phyloP scores from a whole-genome alignment of 2,113 vertebrate species.

The Cyprinodon brontotheroides region DNA sequence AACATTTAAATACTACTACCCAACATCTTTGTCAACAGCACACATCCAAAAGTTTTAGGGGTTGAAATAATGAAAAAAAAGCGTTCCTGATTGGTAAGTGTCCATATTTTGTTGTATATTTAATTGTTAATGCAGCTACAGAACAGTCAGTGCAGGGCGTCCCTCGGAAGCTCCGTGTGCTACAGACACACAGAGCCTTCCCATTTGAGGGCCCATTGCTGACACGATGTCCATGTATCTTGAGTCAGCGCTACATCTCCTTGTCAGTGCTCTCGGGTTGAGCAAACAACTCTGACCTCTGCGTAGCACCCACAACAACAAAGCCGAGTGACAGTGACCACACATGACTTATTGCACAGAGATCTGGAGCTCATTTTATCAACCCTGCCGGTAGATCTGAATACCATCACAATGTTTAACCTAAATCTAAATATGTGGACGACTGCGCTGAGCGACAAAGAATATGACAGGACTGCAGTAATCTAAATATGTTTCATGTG shows the following conservation, averaged over 20 bases:
- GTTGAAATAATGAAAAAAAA: background rate
- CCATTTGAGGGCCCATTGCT: slow-evolving; percentile 45
- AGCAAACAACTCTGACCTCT: slow-evolving; percentile 69
- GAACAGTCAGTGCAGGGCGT: background rate
- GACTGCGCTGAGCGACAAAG: background rate
- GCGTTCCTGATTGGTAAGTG: too few species aligned
- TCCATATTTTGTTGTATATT: background rate
- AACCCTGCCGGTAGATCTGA: background rate
- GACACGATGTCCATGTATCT: slow-evolving; percentile 64
- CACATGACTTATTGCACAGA: slow-evolving; percentile 39
- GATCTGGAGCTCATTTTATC: slow-evolving; percentile 30
- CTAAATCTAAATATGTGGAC: background rate
- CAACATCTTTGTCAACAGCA: too few species aligned
- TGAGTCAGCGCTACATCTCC: slow-evolving; percentile 63
- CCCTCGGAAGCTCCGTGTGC: background rate
- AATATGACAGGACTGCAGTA: background rate
- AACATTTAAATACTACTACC: too few species aligned
- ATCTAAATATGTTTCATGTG: background rate
- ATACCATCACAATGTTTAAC: background rate
- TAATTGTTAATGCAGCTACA: slow-evolving; percentile 1
- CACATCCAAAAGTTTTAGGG: too few species aligned
- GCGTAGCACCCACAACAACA: slow-evolving; percentile 48
- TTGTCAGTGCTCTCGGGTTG: slow-evolving; percentile 53
- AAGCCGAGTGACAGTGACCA: slow-evolving; percentile 52
- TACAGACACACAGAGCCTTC: slow-evolving; percentile 12